A percentile compares a stretch with the other conserved stretches of the same genome.
phyloP scores from a whole-genome alignment of 2,797 vertebrate species.

The Labroides dimidiatus region DNA sequence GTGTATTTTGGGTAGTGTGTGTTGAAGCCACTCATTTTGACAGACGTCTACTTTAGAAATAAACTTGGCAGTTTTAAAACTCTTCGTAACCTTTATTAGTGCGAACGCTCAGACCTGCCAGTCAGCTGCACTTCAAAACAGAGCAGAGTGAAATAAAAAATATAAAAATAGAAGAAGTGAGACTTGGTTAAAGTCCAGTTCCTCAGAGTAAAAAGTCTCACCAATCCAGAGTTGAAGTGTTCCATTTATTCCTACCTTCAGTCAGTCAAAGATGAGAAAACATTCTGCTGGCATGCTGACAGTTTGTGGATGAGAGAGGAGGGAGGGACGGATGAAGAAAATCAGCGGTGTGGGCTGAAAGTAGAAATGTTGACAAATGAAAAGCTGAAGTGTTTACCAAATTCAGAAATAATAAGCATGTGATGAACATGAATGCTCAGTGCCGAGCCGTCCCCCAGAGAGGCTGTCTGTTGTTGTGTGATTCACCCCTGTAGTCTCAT shows the following conservation, averaged over 20 bases:
- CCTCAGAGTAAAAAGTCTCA: conserved; percentile 11
- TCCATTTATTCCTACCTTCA: conserved; percentile 30
- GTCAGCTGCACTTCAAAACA: conserved; percentile 54
- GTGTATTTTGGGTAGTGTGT: conserved; percentile 13
- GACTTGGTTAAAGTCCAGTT: conserved; percentile 49
- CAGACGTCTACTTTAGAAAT: conserved; percentile 58
- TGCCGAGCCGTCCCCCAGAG: conserved; percentile 20
- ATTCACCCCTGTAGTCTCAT: conserved; percentile 39
- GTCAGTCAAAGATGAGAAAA: conserved; percentile 29
- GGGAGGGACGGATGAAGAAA: background rate
- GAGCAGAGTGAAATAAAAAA: conserved; percentile 3
- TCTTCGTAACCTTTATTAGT: conserved; percentile 65
- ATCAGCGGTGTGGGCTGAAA: conserved; percentile 11
- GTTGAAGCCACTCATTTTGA: conserved; percentile 68
- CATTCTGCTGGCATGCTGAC: conserved; percentile 33
- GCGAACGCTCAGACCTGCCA: conserved; percentile 62
- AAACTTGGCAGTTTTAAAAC: conserved; percentile 59
- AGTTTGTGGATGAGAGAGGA: conserved; percentile 6
- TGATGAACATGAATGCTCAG: conserved; percentile 36
- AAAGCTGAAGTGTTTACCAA: conserved; percentile 49
- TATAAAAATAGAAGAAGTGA: conserved; percentile 35
- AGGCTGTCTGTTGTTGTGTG: conserved; percentile 31
- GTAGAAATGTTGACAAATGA: conserved; percentile 39
- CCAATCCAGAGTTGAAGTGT: background rate
- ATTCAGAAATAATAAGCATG: conserved; percentile 47